Evolutionary conservation across 2,888 invertebrate species (phyloP).

Genomic region (Argyresthia goedartella): DNA sequence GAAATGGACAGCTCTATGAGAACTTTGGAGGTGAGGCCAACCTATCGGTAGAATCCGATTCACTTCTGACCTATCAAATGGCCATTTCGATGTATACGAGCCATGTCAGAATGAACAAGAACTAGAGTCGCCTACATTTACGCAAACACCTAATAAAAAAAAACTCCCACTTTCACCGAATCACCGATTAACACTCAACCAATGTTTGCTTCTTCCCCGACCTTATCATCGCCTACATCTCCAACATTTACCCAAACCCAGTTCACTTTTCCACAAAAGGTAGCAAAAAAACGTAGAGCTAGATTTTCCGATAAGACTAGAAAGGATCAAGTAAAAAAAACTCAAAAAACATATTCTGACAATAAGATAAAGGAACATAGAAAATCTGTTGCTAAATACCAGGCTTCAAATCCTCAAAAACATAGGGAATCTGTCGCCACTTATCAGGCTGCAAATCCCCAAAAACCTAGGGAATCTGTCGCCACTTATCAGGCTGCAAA

Average conservation of each 20-base stretch:
- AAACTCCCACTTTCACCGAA: background rate
- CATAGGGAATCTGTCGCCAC: too few relatives aligned
- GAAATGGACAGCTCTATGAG: background rate
- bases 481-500: too few relatives aligned
- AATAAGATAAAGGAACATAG: background rate
- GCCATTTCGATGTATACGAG: background rate
- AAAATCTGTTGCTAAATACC: too few relatives aligned
- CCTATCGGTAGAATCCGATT: background rate
- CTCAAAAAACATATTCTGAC: background rate
- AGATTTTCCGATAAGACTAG: background rate
- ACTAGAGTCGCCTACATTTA: background rate
- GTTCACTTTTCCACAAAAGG: background rate
- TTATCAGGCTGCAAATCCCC: too few relatives aligned
- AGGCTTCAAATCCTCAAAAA: too few relatives aligned
- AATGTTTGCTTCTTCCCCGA: background rate
- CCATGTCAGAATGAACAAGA: background rate
- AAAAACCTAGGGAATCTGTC: too few relatives aligned
- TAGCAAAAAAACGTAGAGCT: background rate
- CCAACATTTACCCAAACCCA: background rate
- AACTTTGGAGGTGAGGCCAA: background rate
- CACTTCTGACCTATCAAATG: background rate
- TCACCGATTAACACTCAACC: background rate
- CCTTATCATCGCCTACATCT: background rate
- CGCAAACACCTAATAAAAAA: too few relatives aligned
- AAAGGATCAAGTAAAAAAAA: background rate